Conservation (phyloP, 2,888 invertebrate species). For the Parnassius glacialis region DNA sequence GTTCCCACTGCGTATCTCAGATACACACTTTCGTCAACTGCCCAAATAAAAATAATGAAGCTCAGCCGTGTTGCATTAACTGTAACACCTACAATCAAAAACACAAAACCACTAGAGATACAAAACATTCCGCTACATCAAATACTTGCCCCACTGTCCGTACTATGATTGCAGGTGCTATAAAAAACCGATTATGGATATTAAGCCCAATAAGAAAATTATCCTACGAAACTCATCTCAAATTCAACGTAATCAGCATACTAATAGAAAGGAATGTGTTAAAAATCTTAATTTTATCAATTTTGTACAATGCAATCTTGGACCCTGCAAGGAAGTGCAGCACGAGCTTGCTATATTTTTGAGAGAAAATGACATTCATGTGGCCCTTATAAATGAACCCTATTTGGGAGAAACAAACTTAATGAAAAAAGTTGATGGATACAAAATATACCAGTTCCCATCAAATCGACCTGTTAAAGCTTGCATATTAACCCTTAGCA, state of each 20-base stretch:
- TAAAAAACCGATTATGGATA: constrained; percentile 7
- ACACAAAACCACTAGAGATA: background rate
- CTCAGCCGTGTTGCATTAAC: background rate
- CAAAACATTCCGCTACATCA: constrained; percentile 6
- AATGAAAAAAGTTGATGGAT: background rate
- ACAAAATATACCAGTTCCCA: constrained; percentile 1
- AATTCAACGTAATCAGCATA: background rate
- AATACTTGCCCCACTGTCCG: constrained; percentile 2
- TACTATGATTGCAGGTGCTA: background rate
- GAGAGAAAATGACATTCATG: background rate
- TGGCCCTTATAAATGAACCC: background rate
- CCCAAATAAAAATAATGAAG: background rate
- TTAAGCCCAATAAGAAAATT: background rate
- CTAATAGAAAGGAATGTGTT: background rate
- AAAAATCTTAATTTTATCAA: background rate
- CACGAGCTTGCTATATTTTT: background rate
- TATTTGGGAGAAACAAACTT: background rate
- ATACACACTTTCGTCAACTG: background rate
- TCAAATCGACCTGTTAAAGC: background rate
- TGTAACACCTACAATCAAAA: background rate
- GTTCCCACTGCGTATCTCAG: background rate
- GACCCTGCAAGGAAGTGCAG: background rate
- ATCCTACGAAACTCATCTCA: background rate
- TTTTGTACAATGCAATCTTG: constrained; percentile 1
- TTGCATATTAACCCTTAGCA: too few relatives aligned